A percentile compares a stretch with the other conserved stretches of the same genome.
Conservation (phyloP, 2,888 invertebrate species). For the Metopia argyrocephala region DNA sequence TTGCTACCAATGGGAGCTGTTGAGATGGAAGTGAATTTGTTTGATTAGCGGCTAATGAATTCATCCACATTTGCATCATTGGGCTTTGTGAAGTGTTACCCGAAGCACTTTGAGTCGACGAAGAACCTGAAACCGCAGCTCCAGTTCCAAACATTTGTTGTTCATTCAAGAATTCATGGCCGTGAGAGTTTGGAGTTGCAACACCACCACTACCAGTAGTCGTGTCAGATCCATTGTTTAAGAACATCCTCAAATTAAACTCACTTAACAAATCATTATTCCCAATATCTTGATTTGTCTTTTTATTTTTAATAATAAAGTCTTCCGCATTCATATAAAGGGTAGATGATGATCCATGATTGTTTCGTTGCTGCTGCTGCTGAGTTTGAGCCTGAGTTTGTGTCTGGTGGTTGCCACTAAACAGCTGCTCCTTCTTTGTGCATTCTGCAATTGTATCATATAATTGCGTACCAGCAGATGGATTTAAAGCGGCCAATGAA, state of each 20-base stretch:
- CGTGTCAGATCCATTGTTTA: constrained; percentile 66
- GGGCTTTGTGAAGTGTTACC: constrained; percentile 64
- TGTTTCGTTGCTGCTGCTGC: constrained; percentile 56
- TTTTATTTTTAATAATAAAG: constrained; percentile 68
- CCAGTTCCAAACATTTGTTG: constrained; percentile 66
- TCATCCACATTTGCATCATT: constrained; percentile 72
- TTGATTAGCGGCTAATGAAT: constrained; percentile 57
- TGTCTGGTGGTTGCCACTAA: constrained; percentile 35
- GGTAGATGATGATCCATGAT: constrained; percentile 56
- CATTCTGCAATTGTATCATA: constrained; percentile 72
- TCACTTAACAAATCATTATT: constrained; percentile 72
- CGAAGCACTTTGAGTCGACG: constrained; percentile 42
- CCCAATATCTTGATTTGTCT: constrained; percentile 55
- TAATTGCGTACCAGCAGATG: constrained; percentile 71
- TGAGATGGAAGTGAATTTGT: constrained; percentile 52
- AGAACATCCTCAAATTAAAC: constrained; percentile 72
- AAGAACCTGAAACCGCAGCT: constrained; percentile 12
- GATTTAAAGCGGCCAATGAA: constrained; percentile 72
- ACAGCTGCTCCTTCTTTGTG: constrained; percentile 71
- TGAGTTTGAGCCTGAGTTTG: constrained; percentile 47
- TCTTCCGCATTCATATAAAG: constrained; percentile 69
- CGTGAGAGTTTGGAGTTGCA: constrained; percentile 26
- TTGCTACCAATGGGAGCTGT: constrained; percentile 41
- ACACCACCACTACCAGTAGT: constrained; percentile 4
- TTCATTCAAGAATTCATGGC: constrained; percentile 70